Evolutionary conservation across 1,140 invertebrate genomes (phyloP).

Genomic region (Pseudoatta argentina): DNA sequence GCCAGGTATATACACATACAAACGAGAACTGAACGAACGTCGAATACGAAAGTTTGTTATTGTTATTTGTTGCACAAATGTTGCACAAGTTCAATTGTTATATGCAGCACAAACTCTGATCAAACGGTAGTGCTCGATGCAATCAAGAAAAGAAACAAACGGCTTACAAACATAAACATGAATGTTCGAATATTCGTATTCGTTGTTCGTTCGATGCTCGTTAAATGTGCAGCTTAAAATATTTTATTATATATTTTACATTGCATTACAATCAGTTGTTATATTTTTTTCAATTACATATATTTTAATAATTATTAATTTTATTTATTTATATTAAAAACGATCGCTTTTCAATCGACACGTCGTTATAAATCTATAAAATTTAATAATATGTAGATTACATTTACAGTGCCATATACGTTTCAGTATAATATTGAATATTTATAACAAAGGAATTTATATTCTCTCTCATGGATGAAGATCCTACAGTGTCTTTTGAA

Average conservation of each 20-base stretch:
- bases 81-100: no score
- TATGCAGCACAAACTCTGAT: no score
- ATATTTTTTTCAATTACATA: neutral
- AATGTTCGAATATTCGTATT: no score
- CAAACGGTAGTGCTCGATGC: no score
- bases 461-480: neutral
- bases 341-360: neutral
- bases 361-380: neutral
- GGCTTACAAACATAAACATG: no score
- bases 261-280: neutral
- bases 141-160: no score
- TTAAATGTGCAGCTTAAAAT: neutral
- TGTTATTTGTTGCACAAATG: no score
- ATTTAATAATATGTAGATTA: neutral
- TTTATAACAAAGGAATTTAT: constrained; percentile 16
- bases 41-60: no score
- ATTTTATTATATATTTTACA: neutral
- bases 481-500: neutral
- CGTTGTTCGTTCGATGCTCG: no score
- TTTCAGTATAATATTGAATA: constrained; percentile 9
- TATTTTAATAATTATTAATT: constrained; percentile 1
- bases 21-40: no score
- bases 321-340: neutral
- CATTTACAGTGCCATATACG: neutral
- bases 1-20: no score